Evolutionary conservation across 30 jellyfish, hydroid and myxozoan genomes (phyloP).

Genomic region (Morbakka virulenta): DNA sequence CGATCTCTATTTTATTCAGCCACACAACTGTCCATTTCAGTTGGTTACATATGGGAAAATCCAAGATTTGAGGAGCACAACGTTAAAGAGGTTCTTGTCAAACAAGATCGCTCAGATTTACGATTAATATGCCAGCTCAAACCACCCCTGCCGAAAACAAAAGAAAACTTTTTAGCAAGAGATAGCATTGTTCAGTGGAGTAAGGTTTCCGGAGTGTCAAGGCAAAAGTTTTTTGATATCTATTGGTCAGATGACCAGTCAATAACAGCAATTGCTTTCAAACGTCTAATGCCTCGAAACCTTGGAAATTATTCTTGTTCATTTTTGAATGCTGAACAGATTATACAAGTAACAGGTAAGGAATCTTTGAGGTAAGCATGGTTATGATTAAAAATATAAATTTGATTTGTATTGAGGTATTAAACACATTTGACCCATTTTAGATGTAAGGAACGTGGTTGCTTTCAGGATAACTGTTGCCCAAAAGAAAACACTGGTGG

Average conservation of each 20-base stretch:
- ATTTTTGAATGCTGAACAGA: slow-evolving; percentile 8
- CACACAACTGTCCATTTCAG: slow-evolving; percentile 3
- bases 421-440: too few species aligned
- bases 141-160: slow-evolving; percentile 60
- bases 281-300: slow-evolving; percentile 18
- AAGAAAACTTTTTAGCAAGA: slow-evolving; percentile 59
- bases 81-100: slow-evolving; percentile 54
- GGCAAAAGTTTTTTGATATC: slow-evolving; percentile 6
- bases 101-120: slow-evolving; percentile 23
- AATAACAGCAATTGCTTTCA: slow-evolving; percentile 56
- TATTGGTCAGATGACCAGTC: slow-evolving; percentile 78
- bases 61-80: slow-evolving; percentile 64
- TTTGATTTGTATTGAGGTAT: too few species aligned
- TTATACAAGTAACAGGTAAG: slow-evolving; percentile 56
- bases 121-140: slow-evolving; percentile 47
- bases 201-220: slow-evolving; percentile 30
- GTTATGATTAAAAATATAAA: too few species aligned
- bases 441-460: too few species aligned
- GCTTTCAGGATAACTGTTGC: too few species aligned
- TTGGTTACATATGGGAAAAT: slow-evolving; percentile 73
- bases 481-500: too few species aligned
- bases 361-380: too few species aligned
- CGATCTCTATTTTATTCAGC: slow-evolving; percentile 13
- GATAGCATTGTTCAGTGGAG: slow-evolving; percentile 62
- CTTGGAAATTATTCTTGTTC: slow-evolving; percentile 71